Base-by-base conservation (phyloP, 2,113 vertebrate species). In the Nanorana parkeri region DNA sequence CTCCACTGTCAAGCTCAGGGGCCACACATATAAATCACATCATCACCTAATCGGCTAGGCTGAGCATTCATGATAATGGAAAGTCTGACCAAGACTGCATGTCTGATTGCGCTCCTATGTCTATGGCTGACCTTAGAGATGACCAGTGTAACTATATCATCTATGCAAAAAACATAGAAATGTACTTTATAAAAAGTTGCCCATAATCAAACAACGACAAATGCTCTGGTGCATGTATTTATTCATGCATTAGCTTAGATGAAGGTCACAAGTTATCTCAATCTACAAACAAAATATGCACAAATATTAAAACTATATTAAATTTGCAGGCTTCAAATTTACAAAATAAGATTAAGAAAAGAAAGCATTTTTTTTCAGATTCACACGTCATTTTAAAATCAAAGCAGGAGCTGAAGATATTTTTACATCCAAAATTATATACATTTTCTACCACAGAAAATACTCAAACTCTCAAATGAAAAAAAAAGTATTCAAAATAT, bases 381-480 rank as follows among this genome's bases (percentile, higher is more conserved):
- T 87, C 89, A 92, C 78, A 82, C 80, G 88, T 83, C 86, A 80
- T 85, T 91, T 90, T 86, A 91, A 90, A 90, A 92, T 89, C 87
- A 90, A 89, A 89, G 88, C 91, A 92, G 90, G 85, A 86, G 90
- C 85, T 89, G 88, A 90, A 88, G 85, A 85, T 90, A 41, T 94
- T 88, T 94, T 87, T 93, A 93, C 91, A 94, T 84, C 21, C 88
- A 87, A 89, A 47, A 84, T 83, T 93, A 93, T 95, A 89, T 95
- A 94, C 93, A 84, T 87, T 89, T 89, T 88, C 90, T 91, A 90
- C 69, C 72, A 84, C 86, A 89, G 17, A 81, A 86, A 85, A 90
- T 84, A 83, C 85, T 84, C 81, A 84, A 91, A 88, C 89, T 86
- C 85, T 86, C 84, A 86, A 91, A 76, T 85, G 88, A 86, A 47